Evolutionary conservation across 2,797 vertebrate genomes (phyloP).

Genomic region (Hozukius guyotensis): DNA sequence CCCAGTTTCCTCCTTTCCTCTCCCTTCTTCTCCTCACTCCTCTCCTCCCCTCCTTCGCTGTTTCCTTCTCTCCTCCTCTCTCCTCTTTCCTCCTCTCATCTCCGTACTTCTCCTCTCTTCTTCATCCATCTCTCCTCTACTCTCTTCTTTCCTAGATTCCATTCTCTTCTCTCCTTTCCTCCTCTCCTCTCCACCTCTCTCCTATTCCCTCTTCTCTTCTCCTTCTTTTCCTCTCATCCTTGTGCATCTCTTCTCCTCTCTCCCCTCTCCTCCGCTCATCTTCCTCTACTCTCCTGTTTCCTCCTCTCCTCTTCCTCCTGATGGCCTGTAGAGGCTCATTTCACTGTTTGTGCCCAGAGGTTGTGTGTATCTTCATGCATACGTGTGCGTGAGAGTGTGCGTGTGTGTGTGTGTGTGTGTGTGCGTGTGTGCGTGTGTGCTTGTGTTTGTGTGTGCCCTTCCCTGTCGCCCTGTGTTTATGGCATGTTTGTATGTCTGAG

Average conservation of each 20-base stretch:
- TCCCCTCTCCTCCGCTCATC: neutral
- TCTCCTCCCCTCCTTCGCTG: neutral
- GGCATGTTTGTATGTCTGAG: slow-evolving; percentile 32
- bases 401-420: neutral
- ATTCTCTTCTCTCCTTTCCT: neutral
- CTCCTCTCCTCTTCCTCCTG: neutral
- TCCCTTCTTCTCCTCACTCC: neutral
- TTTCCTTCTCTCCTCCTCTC: neutral
- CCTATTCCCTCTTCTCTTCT: neutral
- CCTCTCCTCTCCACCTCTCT: neutral
- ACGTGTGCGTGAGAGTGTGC: neutral
- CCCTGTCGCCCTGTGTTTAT: slow-evolving; percentile 5
- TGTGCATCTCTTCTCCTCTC: neutral
- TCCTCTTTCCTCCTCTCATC: neutral
- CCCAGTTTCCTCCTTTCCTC: neutral
- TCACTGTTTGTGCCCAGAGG: slow-evolving; percentile 35
- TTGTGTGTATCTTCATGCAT: neutral
- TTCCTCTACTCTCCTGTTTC: neutral
- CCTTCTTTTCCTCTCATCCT: neutral
- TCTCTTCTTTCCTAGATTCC: neutral
- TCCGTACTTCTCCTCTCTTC: neutral
- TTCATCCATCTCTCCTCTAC: neutral
- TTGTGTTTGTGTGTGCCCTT: slow-evolving; percentile 3
- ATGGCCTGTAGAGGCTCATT: neutral
- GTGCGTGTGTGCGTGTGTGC: neutral